Evolutionary conservation across 2,888 invertebrate genomes (phyloP).

Genomic region (Apodemia duryi): DNA sequence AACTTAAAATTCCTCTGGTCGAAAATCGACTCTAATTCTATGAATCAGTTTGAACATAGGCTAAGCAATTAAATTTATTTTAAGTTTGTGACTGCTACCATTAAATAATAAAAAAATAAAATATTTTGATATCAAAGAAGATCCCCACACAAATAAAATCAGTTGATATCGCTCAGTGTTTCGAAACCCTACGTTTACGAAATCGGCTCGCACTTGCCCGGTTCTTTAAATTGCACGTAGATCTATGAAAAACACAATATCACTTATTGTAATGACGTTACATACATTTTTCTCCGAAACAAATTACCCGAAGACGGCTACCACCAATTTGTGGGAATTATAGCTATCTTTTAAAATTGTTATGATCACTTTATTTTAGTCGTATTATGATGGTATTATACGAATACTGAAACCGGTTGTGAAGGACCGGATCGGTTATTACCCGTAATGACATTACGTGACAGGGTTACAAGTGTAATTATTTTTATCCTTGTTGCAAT

Average conservation of each 20-base stretch:
- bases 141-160: too few relatives aligned
- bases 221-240: neutral
- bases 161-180: too few relatives aligned
- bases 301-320: neutral
- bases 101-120: too few relatives aligned
- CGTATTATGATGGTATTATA: neutral
- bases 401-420: slow-evolving; percentile 3
- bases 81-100: too few relatives aligned
- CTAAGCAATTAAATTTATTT: too few relatives aligned
- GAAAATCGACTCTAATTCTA: too few relatives aligned
- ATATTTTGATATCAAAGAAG: too few relatives aligned
- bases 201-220: neutral
- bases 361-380: slow-evolving; percentile 10
- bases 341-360: slow-evolving; percentile 1
- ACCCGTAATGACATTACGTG: slow-evolving; percentile 29
- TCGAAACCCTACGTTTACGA: too few relatives aligned
- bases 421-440: slow-evolving; percentile 23
- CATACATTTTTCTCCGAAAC: neutral
- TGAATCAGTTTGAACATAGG: too few relatives aligned
- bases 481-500: slow-evolving; percentile 34
- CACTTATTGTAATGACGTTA: neutral
- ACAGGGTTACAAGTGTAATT: slow-evolving; percentile 33
- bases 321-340: slow-evolving; percentile 4
- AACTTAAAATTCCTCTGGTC: too few relatives aligned
- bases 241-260: neutral